A percentile compares a stretch with the other conserved stretches of the same genome.
phyloP scores from a whole-genome alignment of 2,888 invertebrate genomes.

The Syritta pipiens region DNA sequence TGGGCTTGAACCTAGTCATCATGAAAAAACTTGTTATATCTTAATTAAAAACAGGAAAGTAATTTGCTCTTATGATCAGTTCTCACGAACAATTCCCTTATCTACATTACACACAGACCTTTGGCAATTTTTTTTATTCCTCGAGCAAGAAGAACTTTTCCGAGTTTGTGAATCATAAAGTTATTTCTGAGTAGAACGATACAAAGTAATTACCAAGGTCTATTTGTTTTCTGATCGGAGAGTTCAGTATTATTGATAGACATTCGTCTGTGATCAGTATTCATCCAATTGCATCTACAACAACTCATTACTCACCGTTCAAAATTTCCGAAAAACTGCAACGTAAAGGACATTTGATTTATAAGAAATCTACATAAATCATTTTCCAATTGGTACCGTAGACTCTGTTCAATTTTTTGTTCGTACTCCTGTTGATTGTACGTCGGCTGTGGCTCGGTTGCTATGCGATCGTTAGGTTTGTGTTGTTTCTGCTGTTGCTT shows the following conservation, averaged over 20 bases:
- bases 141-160: not conserved
- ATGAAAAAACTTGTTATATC: too few relatives aligned
- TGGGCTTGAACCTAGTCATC: too few relatives aligned
- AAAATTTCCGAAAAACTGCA: constrained; percentile 89
- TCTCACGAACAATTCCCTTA: too few relatives aligned
- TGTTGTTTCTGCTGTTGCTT: constrained; percentile 51
- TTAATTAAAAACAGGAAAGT: too few relatives aligned
- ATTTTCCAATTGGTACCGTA: constrained; percentile 81
- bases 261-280: not conserved
- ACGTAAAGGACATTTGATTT: constrained; percentile 87
- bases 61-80: too few relatives aligned
- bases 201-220: not conserved
- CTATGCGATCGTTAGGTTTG: constrained; percentile 17
- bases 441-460: constrained; percentile 19
- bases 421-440: constrained; percentile 73
- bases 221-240: not conserved
- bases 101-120: too few relatives aligned
- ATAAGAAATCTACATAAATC: constrained; percentile 86
- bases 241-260: not conserved
- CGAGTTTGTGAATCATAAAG: not conserved
- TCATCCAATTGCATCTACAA: not conserved
- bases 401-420: constrained; percentile 78
- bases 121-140: not conserved
- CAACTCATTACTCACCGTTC: constrained; percentile 81
- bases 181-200: too few relatives aligned